phyloP scores from a whole-genome alignment of 2,888 invertebrate species.

The Standfussiana lucernea region DNA sequence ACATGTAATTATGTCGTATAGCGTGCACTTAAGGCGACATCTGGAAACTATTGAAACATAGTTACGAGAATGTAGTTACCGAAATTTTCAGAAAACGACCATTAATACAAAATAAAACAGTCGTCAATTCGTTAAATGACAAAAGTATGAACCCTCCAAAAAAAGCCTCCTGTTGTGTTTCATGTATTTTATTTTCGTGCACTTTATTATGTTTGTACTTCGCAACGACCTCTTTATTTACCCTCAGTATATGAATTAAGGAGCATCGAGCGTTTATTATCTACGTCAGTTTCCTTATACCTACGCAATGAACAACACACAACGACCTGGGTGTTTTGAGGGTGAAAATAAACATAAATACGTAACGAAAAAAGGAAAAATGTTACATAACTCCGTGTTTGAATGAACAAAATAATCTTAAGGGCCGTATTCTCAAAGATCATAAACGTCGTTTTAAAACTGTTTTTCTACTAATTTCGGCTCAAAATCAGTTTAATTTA shows the following conservation, averaged over 20 bases:
- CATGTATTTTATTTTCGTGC: constrained; percentile 34
- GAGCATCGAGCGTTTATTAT: constrained; percentile 48
- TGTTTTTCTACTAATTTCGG: too few relatives aligned
- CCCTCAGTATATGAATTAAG: constrained; percentile 47
- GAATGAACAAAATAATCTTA: neutral
- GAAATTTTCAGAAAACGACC: neutral
- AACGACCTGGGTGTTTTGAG: constrained; percentile 11
- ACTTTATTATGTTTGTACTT: constrained; percentile 33
- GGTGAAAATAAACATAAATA: constrained; percentile 17
- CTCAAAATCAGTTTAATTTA: neutral
- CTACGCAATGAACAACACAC: constrained; percentile 34
- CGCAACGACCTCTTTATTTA: constrained; percentile 35
- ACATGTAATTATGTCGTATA: too few relatives aligned
- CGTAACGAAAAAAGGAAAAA: neutral
- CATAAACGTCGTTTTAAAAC: neutral
- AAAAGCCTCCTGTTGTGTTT: constrained; percentile 19
- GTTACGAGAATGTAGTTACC: neutral
- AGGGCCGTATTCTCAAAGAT: neutral
- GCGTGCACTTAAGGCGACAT: neutral
- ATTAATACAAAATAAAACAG: constrained; percentile 4
- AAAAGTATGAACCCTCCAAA: constrained; percentile 9
- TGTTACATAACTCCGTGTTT: neutral
- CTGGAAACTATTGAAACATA: neutral
- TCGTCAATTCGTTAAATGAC: constrained; percentile 14
- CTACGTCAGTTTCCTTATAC: constrained; percentile 25